Evolutionary conservation across 2,888 invertebrate genomes (phyloP), one percentile per base, ranked within the genome.

Genomic region (Adela reaumurella): DNA sequence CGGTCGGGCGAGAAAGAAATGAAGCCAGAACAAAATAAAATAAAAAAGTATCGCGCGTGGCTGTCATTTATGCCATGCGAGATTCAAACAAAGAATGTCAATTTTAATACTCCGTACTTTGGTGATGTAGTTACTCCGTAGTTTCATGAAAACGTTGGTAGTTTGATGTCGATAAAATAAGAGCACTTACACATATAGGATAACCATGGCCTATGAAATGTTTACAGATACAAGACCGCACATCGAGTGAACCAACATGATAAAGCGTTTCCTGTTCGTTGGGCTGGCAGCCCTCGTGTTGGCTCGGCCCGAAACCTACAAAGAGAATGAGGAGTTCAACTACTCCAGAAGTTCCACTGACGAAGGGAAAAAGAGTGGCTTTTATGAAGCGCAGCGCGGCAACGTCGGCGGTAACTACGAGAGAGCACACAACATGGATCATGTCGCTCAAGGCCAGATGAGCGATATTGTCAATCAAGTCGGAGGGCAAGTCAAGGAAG

Each of bases 341-440:
- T 80, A 62, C 57, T 69, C 77, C 17, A 65, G 80, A 56, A 77
- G 74, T 54, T 77, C 77, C n/a, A 63, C 74, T 2, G 79, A 77
- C 50, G 78, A 78, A 19, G 80, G 78, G 14, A 56, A 56, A 14
- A 78, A 77, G 57, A 60, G 74, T 14, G 80, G 80, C 14, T 79
- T 52, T 54, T 80, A 80, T 52, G 77, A 70, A 16, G 72, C 80
- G 10, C 79, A 79, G 52, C 64, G 77, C 56, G 80, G 80, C n/a
- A 80, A 80, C 52, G 71, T 77, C 76, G 79, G 79, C 16, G 79
- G 79, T 2, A 80, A 80, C 55, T 80, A 65, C 55, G 80, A 80
- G 62, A 64, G 63, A 24, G 70, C 80, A 4, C 79, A 79, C 53
- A 80, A 80, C 53, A 80, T 80, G 80, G 80, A 80, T 54, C 51